Evolutionary conservation across 2,113 vertebrate species (phyloP), one percentile per base, ranked within the genome.

Genomic region (Romanogobio albipinnatus): DNA sequence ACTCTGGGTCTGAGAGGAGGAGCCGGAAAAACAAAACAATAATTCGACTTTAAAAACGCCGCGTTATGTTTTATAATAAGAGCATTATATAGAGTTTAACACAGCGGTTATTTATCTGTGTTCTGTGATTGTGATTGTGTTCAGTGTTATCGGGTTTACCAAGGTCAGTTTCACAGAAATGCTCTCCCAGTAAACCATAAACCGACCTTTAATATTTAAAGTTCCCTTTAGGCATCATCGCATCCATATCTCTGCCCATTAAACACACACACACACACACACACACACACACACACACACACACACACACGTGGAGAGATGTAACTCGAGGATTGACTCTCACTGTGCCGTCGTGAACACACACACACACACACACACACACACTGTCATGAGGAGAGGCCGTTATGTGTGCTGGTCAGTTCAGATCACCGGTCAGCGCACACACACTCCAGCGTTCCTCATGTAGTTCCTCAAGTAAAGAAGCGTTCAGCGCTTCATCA

Each of bases 201-300:
- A 75, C 74, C 19, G 73, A 29, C 73, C 74, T 77, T 77, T 51
- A n/a, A 39, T 11, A 56, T 36, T 58, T 58, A 15, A 53, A 53
- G 5, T 53, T 19, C 7, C 17, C 3, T 58, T 58, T 76, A 29
- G 51, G n/a, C 24, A 1, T n/a, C 17, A 17, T 51, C 47, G 36
- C 36, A 36, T 36, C 1, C 33, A 36, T 36, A n/a, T n/a, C n/a
- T n/a, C n/a, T n/a, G n/a, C n/a, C n/a, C n/a, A n/a, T n/a, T n/a
- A n/a, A n/a, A 29, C 29, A 29, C 29, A 29, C 29, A 29, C 29
- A 29, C 29, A 29, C 29, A 29, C 29, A 29, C 29, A 29, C 29
- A 29, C 29, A 29, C 29, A n/a, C 29, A 29, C 29, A 29, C 29
- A 29, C 29, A 29, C 29, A 29, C 29, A 29, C 29, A 29, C 29